Evolutionary conservation across 2,113 vertebrate species (phyloP).

Genomic region (Eira barbara): DNA sequence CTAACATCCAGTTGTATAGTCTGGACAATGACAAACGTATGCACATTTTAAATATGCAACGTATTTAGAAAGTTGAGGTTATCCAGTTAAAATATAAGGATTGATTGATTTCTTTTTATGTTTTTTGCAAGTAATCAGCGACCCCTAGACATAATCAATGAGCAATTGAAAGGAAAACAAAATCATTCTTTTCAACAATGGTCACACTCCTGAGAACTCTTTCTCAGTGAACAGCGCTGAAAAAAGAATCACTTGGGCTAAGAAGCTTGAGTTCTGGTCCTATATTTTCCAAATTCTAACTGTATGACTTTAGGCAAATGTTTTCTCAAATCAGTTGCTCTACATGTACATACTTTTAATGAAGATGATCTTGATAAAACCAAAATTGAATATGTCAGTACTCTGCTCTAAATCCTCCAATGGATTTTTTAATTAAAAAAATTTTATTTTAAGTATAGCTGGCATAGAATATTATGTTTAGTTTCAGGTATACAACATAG

Average conservation of each 20-base stretch:
- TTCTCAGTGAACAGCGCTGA: background rate
- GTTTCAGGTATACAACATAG: background rate
- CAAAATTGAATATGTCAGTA: background rate
- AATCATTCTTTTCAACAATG: slow-evolving; percentile 31
- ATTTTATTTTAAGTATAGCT: background rate
- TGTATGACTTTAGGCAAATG: background rate
- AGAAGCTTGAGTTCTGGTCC: background rate
- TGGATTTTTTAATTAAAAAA: background rate
- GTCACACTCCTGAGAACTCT: background rate
- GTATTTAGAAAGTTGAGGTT: background rate
- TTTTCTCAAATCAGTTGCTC: background rate
- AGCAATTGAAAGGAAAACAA: slow-evolving; percentile 48
- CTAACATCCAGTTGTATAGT: background rate
- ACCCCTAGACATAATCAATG: slow-evolving; percentile 40
- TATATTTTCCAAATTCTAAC: background rate
- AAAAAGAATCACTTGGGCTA: background rate
- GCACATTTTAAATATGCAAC: slow-evolving; percentile 18
- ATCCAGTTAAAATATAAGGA: slow-evolving; percentile 19
- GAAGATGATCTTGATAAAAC: background rate
- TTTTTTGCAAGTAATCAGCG: slow-evolving; percentile 34
- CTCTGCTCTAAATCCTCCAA: background rate
- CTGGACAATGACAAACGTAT: background rate
- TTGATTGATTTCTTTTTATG: slow-evolving; percentile 42
- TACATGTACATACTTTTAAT: background rate
- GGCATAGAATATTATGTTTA: background rate